Base-by-base conservation (phyloP, 1,140 invertebrate species). In the Drosophila pruinosa region DNA sequence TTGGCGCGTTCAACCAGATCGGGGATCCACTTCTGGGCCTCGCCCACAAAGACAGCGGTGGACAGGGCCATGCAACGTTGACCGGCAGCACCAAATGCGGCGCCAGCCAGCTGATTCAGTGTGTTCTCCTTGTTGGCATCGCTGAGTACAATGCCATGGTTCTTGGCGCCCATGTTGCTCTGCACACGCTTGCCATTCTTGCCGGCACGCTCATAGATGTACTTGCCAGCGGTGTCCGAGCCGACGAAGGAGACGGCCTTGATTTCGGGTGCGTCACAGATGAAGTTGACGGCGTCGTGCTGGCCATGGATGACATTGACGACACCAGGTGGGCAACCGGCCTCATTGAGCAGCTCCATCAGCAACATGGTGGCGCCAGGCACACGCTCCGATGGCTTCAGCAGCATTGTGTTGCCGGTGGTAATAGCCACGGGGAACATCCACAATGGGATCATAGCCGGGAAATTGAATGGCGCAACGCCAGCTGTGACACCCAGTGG, bases 361-460 rank as follows among this genome's bases (percentile, higher is more conserved):
- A 99, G 93, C 91, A 99, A 94, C 95, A 99, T 97, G 3, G 96
- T 96, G 0, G 98, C 97, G 4, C 98, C 98, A 21, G 99, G 99
- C 88, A 99, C 98, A 90, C 98, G 94, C 92, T 99, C 99, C 0
- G 98, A 99, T 4, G 99, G 99, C 92, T 96, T 97, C 36, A 97
- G 92, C 61, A 97, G 92, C 73, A 94, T 93, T 0, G 95, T 94
- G 86, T 96, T 96, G 47, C 99, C 99, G 72, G 97, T 97, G 4
- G 97, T 97, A 12, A 98, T 92, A 3, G 98, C 96, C 65, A 99
- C 93, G 0, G 98, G 98, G 92, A 99, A 98, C 95, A 98, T 99
- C 99, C 99, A 99, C 1, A 99, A 93, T 0, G 99, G 99, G 86
- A 99, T 99, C 99, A 99, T 99, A 31, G 99, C 98, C 0, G 99